Evolutionary conservation across 1,140 invertebrate genomes (phyloP), one percentile per base, ranked within the genome.

Genomic region (Myzus persicae): DNA sequence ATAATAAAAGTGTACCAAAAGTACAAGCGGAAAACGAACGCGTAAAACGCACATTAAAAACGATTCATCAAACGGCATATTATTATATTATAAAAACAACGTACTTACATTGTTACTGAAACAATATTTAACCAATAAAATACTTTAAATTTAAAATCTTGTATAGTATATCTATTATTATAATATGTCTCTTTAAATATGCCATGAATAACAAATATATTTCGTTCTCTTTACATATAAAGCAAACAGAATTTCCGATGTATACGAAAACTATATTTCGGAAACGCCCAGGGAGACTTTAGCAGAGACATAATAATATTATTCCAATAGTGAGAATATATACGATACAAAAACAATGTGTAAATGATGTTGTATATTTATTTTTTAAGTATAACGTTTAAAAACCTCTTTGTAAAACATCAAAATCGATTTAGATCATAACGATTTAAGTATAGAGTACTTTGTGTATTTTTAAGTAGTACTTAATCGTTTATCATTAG

Each of bases 401-500:
- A 76, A 76, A 76, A 36, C 31, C 31, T n/a, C 59, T n/a, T n/a
- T 67, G 6, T 76, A 18, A 76, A 31, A 76, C 20, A 76, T n/a
- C 11, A 76, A 76, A n/a, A 76, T n/a, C 31, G 5, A 76, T 76
- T 76, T n/a, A 18, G 59, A n/a, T 67, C 9, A 67, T 67, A 14
- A 67, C 59, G 14, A 76, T 18, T 76, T 76, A 59, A 31, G 54
- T 31, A 48, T 48, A 59, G 54, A 59, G 31, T 31, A 59, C 31
- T 59, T 31, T 4, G 54, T 59, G 31, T 31, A 31, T 59, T 59
- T 59, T 59, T 59, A 76, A 76, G n/a, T 76, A 76, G 59, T 76
- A 76, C 59, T 76, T 76, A 76, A 76, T 76, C 31, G 59, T 76
- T 76, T 76, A n/a, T 76, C 59, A n/a, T 76, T 76, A 76, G 31